Base-by-base conservation (phyloP, 2,113 vertebrate species). In the Ciconia stormi region DNA sequence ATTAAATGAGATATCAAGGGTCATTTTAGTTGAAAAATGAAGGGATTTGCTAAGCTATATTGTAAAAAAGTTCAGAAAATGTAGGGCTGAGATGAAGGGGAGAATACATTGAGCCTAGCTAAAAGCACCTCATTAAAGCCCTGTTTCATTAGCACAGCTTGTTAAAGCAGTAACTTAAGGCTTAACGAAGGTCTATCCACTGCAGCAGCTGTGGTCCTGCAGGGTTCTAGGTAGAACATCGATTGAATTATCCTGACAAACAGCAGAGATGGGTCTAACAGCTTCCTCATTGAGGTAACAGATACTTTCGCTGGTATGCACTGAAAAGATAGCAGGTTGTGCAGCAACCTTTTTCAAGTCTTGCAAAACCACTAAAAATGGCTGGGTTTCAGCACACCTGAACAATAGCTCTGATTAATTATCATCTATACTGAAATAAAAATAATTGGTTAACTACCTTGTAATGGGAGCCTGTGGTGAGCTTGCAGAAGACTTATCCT, bases 41-140 rank as follows among this genome's bases (percentile, higher is more conserved):
- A 89, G 26, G 34, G 36, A 81, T 82, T 90, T 91, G n/a, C 47
- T 82, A 79, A 72, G 49, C 13, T 79, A 19, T 71, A 49, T 42
- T 66, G 20, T 76, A 52, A 87, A 84, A 91, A 82, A 27, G 17
- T 69, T 74, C 73, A 61, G 46, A 58, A 95, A 95, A 93, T 21
- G 27, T 79, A 76, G 34, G 49, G 42, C 49, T 91, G 66, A 95
- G 87, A 93, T 82, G 71, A 96, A 95, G 58, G 87, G 25, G n/a
- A 79, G 85, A 94, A 87, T 89, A 19, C 27, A 89, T 36, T 47
- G 40, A 94, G 81, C 25, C 77, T 49, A 42, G 49, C 50, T 79
- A 85, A 89, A 95, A 94, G 85, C 49, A 91, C 65, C 87, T 95
- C 89, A 91, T 97, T 93, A 97, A 94, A 96, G 42, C 44, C 67